Base-by-base conservation (phyloP, 2,113 vertebrate genomes). In the Callopanchax toddi region DNA sequence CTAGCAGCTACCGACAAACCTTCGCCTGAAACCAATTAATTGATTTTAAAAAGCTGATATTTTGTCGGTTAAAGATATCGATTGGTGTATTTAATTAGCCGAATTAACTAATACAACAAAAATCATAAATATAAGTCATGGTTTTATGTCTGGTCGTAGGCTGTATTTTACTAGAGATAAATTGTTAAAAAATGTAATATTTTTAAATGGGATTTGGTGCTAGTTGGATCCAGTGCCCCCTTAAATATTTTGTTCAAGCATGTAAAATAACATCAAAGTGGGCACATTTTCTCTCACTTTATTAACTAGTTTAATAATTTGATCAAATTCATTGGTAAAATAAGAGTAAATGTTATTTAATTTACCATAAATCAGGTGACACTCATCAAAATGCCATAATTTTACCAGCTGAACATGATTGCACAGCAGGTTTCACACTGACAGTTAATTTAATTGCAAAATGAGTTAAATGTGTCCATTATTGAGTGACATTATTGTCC, bases 51-150 rank as follows among this genome's bases (percentile, higher is more conserved):
- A 49, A 74, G 60, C 0, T 75, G 36, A 0, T 5, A 59, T 65
- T 60, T 34, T 36, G 46, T 40, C 11, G 2, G 17, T 23, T 3
- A n/a, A 0, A 23, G 7, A 11, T 0, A 9, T 43, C 0, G 0
- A 0, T 11, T 17, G 7, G 8, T 55, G 2, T 11, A 1, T 39
- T 25, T 0, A 5, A 18, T 0, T 12, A 3, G 52, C 74, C 74
- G 79, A 78, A 65, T 52, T 49, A 0, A 52, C 42, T 26, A 60
- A 1, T n/a, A 11, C 1, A 15, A 34, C 0, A 0, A 5, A 8
- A 1, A 4, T 0, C 16, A 4, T 29, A 0, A 0, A 2, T 5
- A 32, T 2, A 1, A 2, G 15, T 1, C 0, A 16, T 4, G 6
- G 6, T 7, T 0, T 0, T 11, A 0, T 16, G 17, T 49, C 2